phyloP scores from a whole-genome alignment of 2,888 invertebrate genomes.

The Pseudococcus longispinus region DNA sequence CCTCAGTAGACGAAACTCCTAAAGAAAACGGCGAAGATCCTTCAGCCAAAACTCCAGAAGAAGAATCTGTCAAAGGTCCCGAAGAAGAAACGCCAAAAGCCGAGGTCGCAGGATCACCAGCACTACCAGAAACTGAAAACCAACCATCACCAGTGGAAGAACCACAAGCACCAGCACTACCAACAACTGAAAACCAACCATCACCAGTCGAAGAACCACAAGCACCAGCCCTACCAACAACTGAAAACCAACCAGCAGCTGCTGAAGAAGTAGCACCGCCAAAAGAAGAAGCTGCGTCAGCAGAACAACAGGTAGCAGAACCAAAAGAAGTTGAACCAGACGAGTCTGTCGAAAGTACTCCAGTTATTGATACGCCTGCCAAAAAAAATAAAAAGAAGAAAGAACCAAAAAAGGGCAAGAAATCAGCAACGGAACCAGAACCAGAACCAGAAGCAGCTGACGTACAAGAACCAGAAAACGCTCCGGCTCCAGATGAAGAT shows the following conservation, averaged over 20 bases:
- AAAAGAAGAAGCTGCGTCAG: background rate
- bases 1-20: background rate
- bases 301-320: background rate
- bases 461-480: background rate
- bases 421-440: background rate
- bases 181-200: no score
- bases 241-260: background rate
- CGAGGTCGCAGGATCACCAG: background rate
- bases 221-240: background rate
- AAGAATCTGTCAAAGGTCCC: background rate
- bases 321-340: background rate
- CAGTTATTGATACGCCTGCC: background rate
- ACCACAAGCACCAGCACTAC: no score
- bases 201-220: background rate
- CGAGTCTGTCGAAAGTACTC: background rate
- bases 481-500: background rate
- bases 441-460: background rate
- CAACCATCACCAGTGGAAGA: background rate
- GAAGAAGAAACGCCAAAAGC: background rate
- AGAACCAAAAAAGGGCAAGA: background rate
- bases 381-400: background rate
- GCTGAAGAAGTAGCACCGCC: background rate
- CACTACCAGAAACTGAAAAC: background rate
- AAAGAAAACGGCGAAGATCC: background rate
- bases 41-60: background rate